Evolutionary conservation across 1,140 invertebrate species (phyloP), one percentile per base, ranked within the genome.

Genomic region (Calliphora vicina): DNA sequence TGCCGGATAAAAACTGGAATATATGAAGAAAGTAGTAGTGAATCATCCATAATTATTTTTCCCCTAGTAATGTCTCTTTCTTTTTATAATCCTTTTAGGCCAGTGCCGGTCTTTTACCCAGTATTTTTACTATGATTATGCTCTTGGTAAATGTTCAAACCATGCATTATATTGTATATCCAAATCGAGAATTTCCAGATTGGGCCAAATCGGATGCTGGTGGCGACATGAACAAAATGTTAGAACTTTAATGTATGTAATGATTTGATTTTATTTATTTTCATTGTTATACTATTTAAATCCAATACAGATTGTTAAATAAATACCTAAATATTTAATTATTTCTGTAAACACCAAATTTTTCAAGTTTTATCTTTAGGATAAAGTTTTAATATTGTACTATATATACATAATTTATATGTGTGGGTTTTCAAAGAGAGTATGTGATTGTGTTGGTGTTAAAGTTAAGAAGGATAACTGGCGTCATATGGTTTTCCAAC

Each of bases 51-150:
- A n/a, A n/a, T n/a, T n/a, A n/a, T n/a, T n/a, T n/a, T n/a, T n/a
- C n/a, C n/a, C n/a, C n/a, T n/a, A n/a, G n/a, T n/a, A n/a, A n/a
- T n/a, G n/a, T n/a, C n/a, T n/a, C n/a, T n/a, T n/a, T n/a, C n/a
- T n/a, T n/a, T n/a, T n/a, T n/a, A n/a, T n/a, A n/a, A n/a, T n/a
- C n/a, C n/a, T n/a, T n/a, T 12, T 27, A 84, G 83, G 74, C 57
- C 17, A 3, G 78, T n/a, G 83, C 74, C 17, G 83, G 83, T 26
- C 61, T 84, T 35, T 29, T 71, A 17, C 83, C 83, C 12, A 82
- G 81, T 45, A 23, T 84, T 42, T 67, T 57, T 25, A 9, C 74
- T 6, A 72, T 81, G 17, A 20, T 73, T 12, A 74, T 82, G 15
- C 71, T 84, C 6, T 73, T 35, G 2, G 12, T 81, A 20, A 80